Conservation (phyloP, 1,140 invertebrate species). For the Chironomus striatipennis region DNA sequence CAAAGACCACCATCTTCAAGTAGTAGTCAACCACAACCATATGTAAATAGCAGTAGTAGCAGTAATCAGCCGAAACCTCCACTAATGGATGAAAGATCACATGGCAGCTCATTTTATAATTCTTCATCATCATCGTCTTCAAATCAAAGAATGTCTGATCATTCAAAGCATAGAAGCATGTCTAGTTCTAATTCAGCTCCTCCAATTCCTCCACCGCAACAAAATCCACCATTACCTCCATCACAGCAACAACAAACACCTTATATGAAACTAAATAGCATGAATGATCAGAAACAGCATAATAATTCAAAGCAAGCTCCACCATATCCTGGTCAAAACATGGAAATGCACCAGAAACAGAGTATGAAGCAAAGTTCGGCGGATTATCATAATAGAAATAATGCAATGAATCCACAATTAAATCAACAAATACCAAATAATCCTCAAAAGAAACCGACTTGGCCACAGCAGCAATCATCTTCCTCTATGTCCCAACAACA, state of each 20-base stretch:
- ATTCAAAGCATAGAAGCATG: conserved; percentile 27
- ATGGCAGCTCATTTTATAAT: neutral
- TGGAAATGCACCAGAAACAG: neutral
- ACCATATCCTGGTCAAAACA: too few relatives aligned
- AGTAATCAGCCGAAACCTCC: neutral
- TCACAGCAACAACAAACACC: conserved; percentile 27
- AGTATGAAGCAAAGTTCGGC: neutral
- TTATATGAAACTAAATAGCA: neutral
- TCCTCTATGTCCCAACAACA: conserved; percentile 10
- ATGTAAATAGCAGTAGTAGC: neutral
- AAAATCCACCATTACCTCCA: neutral
- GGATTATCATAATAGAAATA: neutral
- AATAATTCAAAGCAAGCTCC: neutral
- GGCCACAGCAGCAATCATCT: conserved; percentile 20
- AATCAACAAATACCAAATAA: conserved; percentile 16
- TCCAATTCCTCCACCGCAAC: conserved; percentile 24
- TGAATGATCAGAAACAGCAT: conserved; percentile 3
- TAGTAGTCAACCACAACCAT: neutral
- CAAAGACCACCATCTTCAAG: neutral
- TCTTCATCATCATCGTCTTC: conserved; percentile 15
- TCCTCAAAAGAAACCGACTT: conserved; percentile 29
- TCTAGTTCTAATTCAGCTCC: conserved; percentile 24
- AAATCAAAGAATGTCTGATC: conserved; percentile 28
- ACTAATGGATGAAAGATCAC: neutral
- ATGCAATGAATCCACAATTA: neutral